Conservation (phyloP, 2,113 vertebrate species). For the Suncus etruscus region DNA sequence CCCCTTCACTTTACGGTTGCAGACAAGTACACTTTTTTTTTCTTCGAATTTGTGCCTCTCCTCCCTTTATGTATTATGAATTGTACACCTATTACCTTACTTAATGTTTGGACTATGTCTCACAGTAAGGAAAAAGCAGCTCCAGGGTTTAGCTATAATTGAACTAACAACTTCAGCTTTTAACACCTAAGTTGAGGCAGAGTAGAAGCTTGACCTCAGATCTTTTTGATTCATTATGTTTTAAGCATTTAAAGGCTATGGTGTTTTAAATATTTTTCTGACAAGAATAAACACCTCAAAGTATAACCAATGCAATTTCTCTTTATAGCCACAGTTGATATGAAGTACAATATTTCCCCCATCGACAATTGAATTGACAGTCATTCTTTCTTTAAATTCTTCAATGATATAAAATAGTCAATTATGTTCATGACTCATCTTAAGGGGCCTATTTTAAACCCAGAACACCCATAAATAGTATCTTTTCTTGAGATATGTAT, state of each 20-base stretch:
- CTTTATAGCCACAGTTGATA: slow-evolving; percentile 7
- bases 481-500: background rate
- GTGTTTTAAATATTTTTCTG: background rate
- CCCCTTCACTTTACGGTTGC: background rate
- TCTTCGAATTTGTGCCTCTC: background rate
- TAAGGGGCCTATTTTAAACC: background rate
- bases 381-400: background rate
- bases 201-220: background rate
- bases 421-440: background rate
- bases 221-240: slow-evolving; percentile 24
- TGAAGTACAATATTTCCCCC: background rate
- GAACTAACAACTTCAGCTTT: background rate
- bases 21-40: background rate
- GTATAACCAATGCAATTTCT: background rate
- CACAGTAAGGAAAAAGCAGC: background rate
- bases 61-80: background rate
- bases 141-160: background rate
- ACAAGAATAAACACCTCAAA: background rate
- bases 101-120: background rate
- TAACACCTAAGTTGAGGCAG: background rate
- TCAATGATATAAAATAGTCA: background rate
- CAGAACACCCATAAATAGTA: background rate
- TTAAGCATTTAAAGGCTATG: background rate
- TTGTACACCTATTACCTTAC: background rate
- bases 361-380: background rate